Evolutionary conservation across 1,140 invertebrate genomes (phyloP).

Genomic region (Hyles vespertilio): DNA sequence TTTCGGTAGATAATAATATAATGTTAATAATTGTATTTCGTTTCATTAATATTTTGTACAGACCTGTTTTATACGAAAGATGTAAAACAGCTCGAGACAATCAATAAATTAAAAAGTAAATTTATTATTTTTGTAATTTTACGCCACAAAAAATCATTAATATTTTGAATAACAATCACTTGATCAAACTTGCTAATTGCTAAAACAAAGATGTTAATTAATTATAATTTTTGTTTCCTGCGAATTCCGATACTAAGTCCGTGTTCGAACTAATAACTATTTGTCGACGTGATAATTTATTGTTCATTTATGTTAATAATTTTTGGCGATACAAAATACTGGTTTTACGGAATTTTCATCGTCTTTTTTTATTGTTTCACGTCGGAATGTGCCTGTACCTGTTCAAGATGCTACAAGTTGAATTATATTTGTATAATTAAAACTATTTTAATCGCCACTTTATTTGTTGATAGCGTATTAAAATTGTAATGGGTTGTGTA

Average conservation of each 20-base stretch:
- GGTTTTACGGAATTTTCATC: conserved; percentile 69
- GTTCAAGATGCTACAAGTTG: neutral
- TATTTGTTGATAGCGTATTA: neutral
- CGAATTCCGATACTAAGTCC: conserved; percentile 39
- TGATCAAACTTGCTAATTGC: neutral
- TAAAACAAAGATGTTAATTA: conserved; percentile 2
- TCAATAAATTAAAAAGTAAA: no score
- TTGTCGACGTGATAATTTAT: conserved; percentile 69
- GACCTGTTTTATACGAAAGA: no score
- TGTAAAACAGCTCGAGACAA: no score
- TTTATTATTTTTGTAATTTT: no score
- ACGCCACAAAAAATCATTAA: no score
- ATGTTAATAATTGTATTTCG: no score
- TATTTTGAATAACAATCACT: no score
- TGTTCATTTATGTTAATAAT: conserved; percentile 57
- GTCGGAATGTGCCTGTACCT: conserved; percentile 14
- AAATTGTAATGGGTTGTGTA: neutral
- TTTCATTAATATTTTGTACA: no score
- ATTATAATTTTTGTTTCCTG: conserved; percentile 30
- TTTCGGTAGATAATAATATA: no score
- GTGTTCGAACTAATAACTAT: conserved; percentile 54
- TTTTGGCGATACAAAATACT: conserved; percentile 50
- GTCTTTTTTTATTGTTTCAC: conserved; percentile 62
- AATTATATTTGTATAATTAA: conserved; percentile 5
- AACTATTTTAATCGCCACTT: neutral